Percentiles rank a stretch among this genome's conserved stretches.
phyloP scores from a whole-genome alignment of 2,113 vertebrate genomes.

The Lutjanus erythropterus region DNA sequence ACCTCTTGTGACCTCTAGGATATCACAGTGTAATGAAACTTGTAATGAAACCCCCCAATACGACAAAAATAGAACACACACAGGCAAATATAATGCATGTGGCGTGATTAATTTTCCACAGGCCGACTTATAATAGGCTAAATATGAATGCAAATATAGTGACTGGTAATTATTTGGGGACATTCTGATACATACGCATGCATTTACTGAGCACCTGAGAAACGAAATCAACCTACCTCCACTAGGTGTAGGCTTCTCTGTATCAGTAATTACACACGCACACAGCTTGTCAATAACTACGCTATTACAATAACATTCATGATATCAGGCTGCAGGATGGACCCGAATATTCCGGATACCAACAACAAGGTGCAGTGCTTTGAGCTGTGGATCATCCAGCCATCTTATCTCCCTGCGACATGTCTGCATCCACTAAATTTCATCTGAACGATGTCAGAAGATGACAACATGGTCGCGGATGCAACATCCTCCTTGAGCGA shows the following conservation, averaged over 20 bases:
- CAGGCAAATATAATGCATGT: background rate
- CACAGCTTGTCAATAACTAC: background rate
- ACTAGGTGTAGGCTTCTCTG: conserved; percentile 4
- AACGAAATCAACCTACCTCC: conserved; percentile 36
- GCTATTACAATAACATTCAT: conserved; percentile 8
- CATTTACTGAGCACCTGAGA: conserved; percentile 3
- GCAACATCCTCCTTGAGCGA: conserved; percentile 19
- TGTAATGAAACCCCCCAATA: too few relatives aligned
- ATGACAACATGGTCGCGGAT: background rate
- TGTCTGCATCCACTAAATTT: background rate
- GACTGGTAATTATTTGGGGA: background rate
- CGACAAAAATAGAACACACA: background rate
- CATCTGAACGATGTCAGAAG: background rate
- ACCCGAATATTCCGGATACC: background rate
- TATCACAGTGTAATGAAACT: too few relatives aligned
- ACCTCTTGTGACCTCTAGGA: too few relatives aligned
- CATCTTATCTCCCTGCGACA: background rate
- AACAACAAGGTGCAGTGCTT: background rate
- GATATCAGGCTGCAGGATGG: background rate
- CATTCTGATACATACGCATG: background rate
- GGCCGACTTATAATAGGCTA: background rate
- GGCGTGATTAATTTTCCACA: background rate
- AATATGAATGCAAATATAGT: background rate
- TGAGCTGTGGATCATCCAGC: background rate
- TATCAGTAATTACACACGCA: background rate